A percentile compares a stretch with the other conserved stretches of the same genome.
Evolutionary conservation across 2,797 vertebrate species (phyloP).

Genomic region (Cryptoblepharus egeriae): DNA sequence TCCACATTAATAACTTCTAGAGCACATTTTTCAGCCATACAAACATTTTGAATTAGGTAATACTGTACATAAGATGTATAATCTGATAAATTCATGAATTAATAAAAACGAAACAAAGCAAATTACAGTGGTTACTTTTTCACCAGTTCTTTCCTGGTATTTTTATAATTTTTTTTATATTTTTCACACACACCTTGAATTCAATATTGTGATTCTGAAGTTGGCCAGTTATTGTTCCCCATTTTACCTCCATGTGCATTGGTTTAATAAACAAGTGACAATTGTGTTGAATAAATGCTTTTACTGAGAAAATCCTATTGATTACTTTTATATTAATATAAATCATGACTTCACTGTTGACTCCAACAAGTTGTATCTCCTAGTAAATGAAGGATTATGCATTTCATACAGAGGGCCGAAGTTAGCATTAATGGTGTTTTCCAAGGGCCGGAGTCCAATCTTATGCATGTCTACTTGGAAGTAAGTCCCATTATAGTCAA

Average conservation of each 20-base stretch:
- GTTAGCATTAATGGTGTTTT: too few species aligned
- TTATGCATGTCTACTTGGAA: too few species aligned
- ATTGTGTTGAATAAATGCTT: constrained; percentile 63
- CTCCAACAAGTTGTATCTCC: too few species aligned
- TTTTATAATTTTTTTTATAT: constrained; percentile 60
- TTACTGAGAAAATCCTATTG: neutral
- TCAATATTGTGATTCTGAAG: constrained; percentile 38
- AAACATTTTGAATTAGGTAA: constrained; percentile 74
- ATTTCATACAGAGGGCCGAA: too few species aligned
- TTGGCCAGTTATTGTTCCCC: constrained; percentile 49
- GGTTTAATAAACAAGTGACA: constrained; percentile 62
- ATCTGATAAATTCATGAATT: constrained; percentile 56
- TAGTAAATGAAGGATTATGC: too few species aligned
- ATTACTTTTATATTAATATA: too few species aligned
- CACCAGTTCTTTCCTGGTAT: constrained; percentile 57
- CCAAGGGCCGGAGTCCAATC: too few species aligned
- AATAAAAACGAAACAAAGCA: constrained; percentile 16
- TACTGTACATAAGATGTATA: constrained; percentile 68
- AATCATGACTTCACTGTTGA: too few species aligned
- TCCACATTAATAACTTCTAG: constrained; percentile 76
- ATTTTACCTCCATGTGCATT: constrained; percentile 61
- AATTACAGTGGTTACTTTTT: neutral
- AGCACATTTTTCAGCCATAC: constrained; percentile 67
- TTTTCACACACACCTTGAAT: constrained; percentile 53
- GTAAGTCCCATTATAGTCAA: too few species aligned